phyloP scores from a whole-genome alignment of 1,140 invertebrate species.

The Thalassaphorura encarpata region DNA sequence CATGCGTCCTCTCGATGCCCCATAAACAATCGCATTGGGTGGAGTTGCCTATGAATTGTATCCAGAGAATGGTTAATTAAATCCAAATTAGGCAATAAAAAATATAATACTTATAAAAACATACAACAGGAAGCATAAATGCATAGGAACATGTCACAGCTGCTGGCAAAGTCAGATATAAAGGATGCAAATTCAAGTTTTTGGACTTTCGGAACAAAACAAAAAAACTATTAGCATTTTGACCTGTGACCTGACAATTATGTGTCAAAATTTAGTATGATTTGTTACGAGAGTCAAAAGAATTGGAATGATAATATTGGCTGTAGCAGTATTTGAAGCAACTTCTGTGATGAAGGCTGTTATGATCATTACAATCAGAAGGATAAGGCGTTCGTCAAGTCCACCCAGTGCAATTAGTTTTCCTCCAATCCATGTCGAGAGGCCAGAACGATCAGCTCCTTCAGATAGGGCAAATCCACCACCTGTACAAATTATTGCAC shows the following conservation, averaged over 20 bases:
- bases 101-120: no score
- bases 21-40: slow-evolving; percentile 88
- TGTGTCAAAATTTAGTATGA: background rate
- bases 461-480: background rate
- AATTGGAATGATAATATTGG: slow-evolving; percentile 72
- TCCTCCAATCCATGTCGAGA: slow-evolving; percentile 60
- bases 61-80: no score
- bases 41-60: slow-evolving; percentile 53
- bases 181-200: slow-evolving; percentile 58
- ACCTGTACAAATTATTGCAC: no score
- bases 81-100: no score
- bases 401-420: slow-evolving; percentile 39
- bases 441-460: slow-evolving; percentile 44
- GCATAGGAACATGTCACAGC: slow-evolving; percentile 63
- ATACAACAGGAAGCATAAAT: no score
- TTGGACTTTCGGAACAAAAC: slow-evolving; percentile 46
- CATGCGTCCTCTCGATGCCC: no score
- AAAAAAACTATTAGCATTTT: no score
- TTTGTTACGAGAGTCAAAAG: slow-evolving; percentile 57
- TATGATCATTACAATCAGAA: slow-evolving; percentile 39
- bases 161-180: slow-evolving; percentile 77
- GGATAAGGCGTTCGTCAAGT: slow-evolving; percentile 36
- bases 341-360: slow-evolving; percentile 62
- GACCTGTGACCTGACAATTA: background rate
- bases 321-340: slow-evolving; percentile 65